Percentiles rank a stretch among this genome's conserved stretches.
Evolutionary conservation across 1,140 invertebrate species (phyloP).

Genomic region (Dufourea novaeangliae): DNA sequence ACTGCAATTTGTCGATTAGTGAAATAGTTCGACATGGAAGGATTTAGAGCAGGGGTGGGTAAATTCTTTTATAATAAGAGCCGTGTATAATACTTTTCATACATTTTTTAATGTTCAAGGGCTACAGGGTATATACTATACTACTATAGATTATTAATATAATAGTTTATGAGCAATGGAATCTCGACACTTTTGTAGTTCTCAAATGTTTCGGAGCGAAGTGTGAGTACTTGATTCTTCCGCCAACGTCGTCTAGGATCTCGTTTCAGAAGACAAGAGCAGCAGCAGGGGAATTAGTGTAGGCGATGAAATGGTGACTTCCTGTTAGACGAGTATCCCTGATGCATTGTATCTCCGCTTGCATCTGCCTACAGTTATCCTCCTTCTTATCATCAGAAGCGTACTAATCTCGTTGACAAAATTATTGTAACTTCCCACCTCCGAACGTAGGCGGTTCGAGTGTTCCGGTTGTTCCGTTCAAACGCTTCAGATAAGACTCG

Average conservation of each 20-base stretch:
- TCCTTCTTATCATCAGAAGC: background rate
- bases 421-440: conserved; percentile 11
- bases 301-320: conserved; percentile 6
- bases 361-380: background rate
- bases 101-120: no score
- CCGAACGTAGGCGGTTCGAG: conserved; percentile 1
- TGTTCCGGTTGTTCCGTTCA: background rate
- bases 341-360: background rate
- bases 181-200: background rate
- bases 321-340: background rate
- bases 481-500: background rate
- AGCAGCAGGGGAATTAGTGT: conserved; percentile 5
- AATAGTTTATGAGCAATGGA: no score
- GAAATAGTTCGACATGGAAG: no score
- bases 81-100: no score
- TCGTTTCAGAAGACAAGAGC: background rate
- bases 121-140: no score
- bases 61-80: no score
- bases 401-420: background rate
- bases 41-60: no score
- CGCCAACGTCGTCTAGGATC: background rate
- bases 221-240: background rate
- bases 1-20: no score
- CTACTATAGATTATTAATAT: no score
- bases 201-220: background rate